These are phyloP conservation scores for Diplodus puntazzo DNA, from an alignment of 2,797 vertebrate species.

Conservation along the genomic window DNA sequence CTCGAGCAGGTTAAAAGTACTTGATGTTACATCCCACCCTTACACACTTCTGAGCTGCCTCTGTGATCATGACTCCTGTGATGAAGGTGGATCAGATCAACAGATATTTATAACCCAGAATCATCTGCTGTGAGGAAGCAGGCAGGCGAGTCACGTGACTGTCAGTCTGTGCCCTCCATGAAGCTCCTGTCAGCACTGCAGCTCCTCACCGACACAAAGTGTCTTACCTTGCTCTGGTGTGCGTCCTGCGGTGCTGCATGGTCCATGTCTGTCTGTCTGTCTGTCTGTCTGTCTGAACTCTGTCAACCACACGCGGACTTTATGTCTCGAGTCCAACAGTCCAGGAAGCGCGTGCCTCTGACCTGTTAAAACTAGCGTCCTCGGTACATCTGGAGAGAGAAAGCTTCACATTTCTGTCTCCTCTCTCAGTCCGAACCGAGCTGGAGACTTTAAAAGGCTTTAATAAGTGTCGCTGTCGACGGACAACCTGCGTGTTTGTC, in stretches of 20 bases:
- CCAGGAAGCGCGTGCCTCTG: constrained; percentile 52
- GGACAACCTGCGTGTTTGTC: background rate
- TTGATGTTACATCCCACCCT: background rate
- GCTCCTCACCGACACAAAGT: background rate
- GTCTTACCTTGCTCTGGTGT: constrained; percentile 61
- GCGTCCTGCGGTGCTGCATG: constrained; percentile 23
- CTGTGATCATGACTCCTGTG: too few relatives aligned
- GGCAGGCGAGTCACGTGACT: background rate
- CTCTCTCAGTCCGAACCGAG: accelerated
- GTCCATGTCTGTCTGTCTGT: constrained; percentile 55
- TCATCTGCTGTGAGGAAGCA: too few relatives aligned
- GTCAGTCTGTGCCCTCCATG: background rate
- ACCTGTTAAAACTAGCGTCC: background rate
- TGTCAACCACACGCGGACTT: background rate
- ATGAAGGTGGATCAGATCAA: too few relatives aligned
- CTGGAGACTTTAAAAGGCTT: background rate
- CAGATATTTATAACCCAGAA: too few relatives aligned
- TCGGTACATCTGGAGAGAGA: background rate
- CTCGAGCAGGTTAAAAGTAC: too few relatives aligned
- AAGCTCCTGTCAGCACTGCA: background rate
- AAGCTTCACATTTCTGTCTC: background rate
- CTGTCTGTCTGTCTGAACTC: background rate
- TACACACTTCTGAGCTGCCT: background rate
- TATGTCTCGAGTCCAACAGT: constrained; percentile 4
- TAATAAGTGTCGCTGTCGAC: background rate